phyloP scores from a whole-genome alignment of 2,888 invertebrate genomes.

The Digitonthophagus gazella region DNA sequence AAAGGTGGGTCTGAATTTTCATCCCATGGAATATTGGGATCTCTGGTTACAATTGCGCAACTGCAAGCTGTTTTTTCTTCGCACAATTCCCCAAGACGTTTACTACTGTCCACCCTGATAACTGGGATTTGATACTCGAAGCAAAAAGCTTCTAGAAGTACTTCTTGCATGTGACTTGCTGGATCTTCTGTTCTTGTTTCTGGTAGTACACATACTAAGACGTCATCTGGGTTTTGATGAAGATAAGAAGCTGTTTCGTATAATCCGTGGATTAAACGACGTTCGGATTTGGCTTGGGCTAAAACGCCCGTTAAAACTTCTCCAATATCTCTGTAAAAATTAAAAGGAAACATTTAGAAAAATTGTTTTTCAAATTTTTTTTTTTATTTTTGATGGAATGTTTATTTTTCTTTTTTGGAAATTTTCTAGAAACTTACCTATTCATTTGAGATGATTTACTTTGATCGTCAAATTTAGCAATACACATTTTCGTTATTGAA shows the following conservation, averaged over 20 bases:
- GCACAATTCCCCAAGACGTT: slow-evolving; percentile 55
- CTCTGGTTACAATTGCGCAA: slow-evolving; percentile 58
- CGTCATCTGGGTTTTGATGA: slow-evolving; percentile 60
- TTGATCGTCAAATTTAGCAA: slow-evolving; percentile 37
- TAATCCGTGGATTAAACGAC: slow-evolving; percentile 63
- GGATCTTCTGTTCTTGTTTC: slow-evolving; percentile 68
- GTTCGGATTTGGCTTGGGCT: slow-evolving; percentile 56
- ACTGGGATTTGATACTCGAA: slow-evolving; percentile 76
- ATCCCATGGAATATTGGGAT: slow-evolving; percentile 50
- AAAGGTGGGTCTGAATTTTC: slow-evolving; percentile 53
- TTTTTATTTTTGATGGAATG: no score
- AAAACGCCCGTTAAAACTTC: slow-evolving; percentile 58
- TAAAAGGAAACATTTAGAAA: slow-evolving; percentile 35
- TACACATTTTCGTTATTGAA: slow-evolving; percentile 36
- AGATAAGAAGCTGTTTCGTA: slow-evolving; percentile 62
- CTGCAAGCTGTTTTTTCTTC: slow-evolving; percentile 55
- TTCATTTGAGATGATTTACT: slow-evolving; percentile 46
- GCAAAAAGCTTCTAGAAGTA: slow-evolving; percentile 74
- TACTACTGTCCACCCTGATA: slow-evolving; percentile 64
- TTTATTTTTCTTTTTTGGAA: background rate
- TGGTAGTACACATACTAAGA: slow-evolving; percentile 68
- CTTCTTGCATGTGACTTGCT: slow-evolving; percentile 76
- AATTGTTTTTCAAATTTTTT: background rate
- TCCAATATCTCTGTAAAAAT: slow-evolving; percentile 54
- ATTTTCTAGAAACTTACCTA: slow-evolving; percentile 38